Percentiles rank a stretch among this genome's conserved stretches.
phyloP scores from a whole-genome alignment of 1,140 invertebrate species.

The Ceratosolen solmsi region DNA sequence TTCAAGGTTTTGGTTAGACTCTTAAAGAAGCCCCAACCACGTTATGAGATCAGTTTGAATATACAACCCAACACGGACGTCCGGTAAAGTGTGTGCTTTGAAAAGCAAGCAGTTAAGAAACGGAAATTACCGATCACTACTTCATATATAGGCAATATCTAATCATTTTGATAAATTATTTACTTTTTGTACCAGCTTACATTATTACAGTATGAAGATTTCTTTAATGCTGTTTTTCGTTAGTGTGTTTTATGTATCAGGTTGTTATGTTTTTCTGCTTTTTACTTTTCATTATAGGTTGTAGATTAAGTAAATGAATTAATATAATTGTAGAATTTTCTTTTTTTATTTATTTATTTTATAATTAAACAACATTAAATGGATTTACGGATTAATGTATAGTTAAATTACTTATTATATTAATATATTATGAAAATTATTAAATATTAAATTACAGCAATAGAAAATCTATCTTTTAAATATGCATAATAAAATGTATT shows the following conservation, averaged over 20 bases:
- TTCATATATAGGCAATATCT: not conserved
- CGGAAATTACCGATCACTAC: slow-evolving; percentile 14
- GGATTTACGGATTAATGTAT: not conserved
- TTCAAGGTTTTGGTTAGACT: slow-evolving; percentile 55
- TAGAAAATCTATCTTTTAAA: too few species aligned
- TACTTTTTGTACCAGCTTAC: too few species aligned
- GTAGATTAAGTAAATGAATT: not conserved
- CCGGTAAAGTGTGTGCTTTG: slow-evolving; percentile 58
- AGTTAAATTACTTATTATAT: not conserved
- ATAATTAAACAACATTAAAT: not conserved
- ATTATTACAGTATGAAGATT: not conserved
- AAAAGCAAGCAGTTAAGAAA: not conserved
- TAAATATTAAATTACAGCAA: not conserved
- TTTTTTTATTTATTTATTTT: too few species aligned
- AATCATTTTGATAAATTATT: not conserved
- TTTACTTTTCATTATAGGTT: not conserved
- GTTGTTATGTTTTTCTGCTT: not conserved
- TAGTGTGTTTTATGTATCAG: not conserved
- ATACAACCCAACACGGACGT: slow-evolving; percentile 72
- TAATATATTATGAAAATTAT: not conserved
- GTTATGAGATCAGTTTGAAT: slow-evolving; percentile 71
- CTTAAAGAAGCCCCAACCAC: slow-evolving; percentile 71
- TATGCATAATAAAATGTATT: too few species aligned
- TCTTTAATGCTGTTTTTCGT: not conserved
- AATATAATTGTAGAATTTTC: not conserved